A percentile compares a stretch with the other conserved stretches of the same genome.
Conservation (phyloP, 2,113 vertebrate genomes). For the Microtus montanus region DNA sequence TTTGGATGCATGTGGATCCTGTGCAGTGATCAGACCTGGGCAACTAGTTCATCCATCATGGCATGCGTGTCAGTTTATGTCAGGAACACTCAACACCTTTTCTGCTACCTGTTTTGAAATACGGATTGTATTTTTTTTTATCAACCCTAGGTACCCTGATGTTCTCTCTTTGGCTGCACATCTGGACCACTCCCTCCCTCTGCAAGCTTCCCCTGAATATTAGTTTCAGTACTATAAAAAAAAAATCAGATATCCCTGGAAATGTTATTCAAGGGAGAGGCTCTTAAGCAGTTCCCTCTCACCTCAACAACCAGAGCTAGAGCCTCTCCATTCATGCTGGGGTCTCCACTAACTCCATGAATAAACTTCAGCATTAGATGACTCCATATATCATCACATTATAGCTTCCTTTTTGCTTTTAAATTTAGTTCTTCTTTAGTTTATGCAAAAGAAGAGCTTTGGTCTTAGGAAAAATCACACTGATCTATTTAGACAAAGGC, state of each 20-base stretch:
- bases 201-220: background rate
- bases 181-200: background rate
- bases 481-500: conserved; percentile 26
- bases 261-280: background rate
- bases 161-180: background rate
- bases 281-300: background rate
- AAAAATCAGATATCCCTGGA: background rate
- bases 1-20: background rate
- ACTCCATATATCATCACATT: background rate
- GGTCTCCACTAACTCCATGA: background rate
- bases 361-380: background rate
- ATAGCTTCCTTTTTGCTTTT: background rate
- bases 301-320: accelerated
- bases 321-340: background rate
- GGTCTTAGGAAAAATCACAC: background rate
- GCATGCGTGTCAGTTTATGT: background rate
- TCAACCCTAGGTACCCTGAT: background rate
- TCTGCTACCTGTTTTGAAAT: background rate
- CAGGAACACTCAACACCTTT: background rate
- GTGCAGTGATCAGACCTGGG: background rate
- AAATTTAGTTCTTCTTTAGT: background rate
- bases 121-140: background rate
- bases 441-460: background rate
- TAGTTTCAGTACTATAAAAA: conserved; percentile 22
- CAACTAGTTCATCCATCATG: background rate